Base-by-base conservation (phyloP, 2,797 vertebrate genomes). In the Esox lucius region DNA sequence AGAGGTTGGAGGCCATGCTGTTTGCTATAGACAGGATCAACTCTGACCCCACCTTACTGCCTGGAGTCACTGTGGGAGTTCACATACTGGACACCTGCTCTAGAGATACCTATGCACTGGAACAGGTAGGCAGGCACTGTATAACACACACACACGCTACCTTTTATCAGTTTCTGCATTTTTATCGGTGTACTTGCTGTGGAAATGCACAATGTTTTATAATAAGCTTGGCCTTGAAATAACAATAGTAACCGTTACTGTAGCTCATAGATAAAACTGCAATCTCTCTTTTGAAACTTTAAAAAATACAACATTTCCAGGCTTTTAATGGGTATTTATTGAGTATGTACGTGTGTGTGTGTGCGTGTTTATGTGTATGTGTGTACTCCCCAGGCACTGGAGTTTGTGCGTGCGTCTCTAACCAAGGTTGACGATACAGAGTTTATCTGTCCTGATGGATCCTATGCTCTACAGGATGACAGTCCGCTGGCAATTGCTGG, bases 361-460 rank as follows among this genome's bases (percentile, higher is more conserved):
- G 9, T 51, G 7, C 4, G 12, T 49, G 48, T 49, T 13, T 51
- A 13, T 51, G 15, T 51, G 73, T 67, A 9, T 1, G 4, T 4
- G 12, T 51, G 31, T 61, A 76, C 15, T 12, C 31, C 51, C 13
- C 11, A 93, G 91, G 97, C 97, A 11, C 89, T 99, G 92, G 97
- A 99, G 89, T 99, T 99, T 0, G 97, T 98, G 78, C 95, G 97
- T 85, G 97, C 97, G 2, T 99, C 98, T 46, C 95, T 99, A 83
- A 98, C 97, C 81, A 99, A 98, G 93, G 97, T 99, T 89, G 98
- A 99, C 53, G 97, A 99, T 94, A 96, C 97, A 0, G 97, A 99
- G 84, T 98, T 98, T 81, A 98, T 98, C 92, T 99, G 98, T 85
- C 97, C 97, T 2, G 98, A 99, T 1, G 98, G 98, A 67, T 99